Evolutionary conservation across 2,888 invertebrate genomes (phyloP), one percentile per base, ranked within the genome.

Genomic region (Scotopteryx bipunctaria): DNA sequence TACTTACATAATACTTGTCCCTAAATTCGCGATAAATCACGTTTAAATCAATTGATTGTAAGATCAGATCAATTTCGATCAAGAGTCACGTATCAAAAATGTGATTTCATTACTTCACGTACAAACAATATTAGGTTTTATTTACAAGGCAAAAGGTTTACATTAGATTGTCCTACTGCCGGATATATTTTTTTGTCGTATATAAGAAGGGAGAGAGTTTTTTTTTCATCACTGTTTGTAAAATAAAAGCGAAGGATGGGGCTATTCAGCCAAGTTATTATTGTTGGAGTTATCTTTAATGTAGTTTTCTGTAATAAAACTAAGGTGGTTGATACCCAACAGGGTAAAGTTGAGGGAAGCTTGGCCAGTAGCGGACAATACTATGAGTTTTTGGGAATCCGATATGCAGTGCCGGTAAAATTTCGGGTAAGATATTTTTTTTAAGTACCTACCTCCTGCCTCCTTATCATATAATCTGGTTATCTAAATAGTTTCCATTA

Each of bases 311-410:
- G 76, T 23, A 63, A 70, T n/a, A 69, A 69, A 25, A 72, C 67
- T 0, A 76, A 73, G 52, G 69, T 82, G 27, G 81, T 88, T 0
- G 63, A 65, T 2, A 89, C 88, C 0, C 76, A 77, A 13, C 80
- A 88, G 35, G 90, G 90, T 0, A 76, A 78, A 61, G 71, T 90
- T 0, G 83, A 88, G 57, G 90, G 90, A 0, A 69, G 55, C 57
- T 71, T 90, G 38, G 69, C 82, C 0, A 21, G 63, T 0, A 85
- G 75, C 57, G 83, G 74, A 17, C 38, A 78, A 5, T 87, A 78
- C 59, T 87, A 84, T 56, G 86, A 90, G 53, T 90, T 78, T 62
- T 69, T 83, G 48, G 88, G 85, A 3, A 78, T 90, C 2, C 59
- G 80, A 66, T 90, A 90, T 64, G 90, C 69, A 0, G 67, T 81